Evolutionary conservation across 2,888 invertebrate species (phyloP), one percentile per base, ranked within the genome.

Genomic region (Dryobotodes eremita): DNA sequence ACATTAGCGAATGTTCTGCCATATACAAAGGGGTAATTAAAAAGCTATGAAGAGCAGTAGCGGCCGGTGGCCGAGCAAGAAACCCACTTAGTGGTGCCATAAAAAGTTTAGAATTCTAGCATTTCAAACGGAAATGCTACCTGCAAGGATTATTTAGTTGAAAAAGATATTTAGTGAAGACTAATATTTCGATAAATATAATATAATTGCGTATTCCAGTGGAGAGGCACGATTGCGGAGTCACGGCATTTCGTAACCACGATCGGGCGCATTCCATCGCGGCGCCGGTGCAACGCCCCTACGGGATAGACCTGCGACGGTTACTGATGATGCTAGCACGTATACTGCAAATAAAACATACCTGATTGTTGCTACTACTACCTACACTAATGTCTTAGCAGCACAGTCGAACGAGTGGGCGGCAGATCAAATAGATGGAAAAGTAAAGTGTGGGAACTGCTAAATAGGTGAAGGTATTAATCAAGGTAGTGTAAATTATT

Each of bases 171-270:
- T 71, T 48, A 71, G 82, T 79, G 80, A 84, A 86, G 79, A 87
- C 78, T 84, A 89, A 89, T 88, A 86, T 89, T 89, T 85, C 76
- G 85, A 90, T 89, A 89, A 88, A 87, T 92, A 86, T 87, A 88
- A 89, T 91, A 90, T 91, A 90, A 93, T 94, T 93, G 91, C 93
- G 91, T 93, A 93, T 94, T 94, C 91, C 89, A 91, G 87, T 90
- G 84, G 89, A 93, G 92, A 92, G 88, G 89, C 92, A 91, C 91
- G 92, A 93, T 94, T 93, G 94, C 91, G 88, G 91, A 95, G 95
- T 93, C 95, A 94, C 92, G 94, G 93, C 91, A 94, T 97, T 96
- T 96, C 95, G 96, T 95, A 96, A 96, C 94, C 92, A 93, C 95
- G 94, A 94, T 94, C 95, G 94, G 94, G 93, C 93, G 88, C 96